Evolutionary conservation across 2,888 invertebrate species (phyloP), one percentile per base, ranked within the genome.

Genomic region (Phrixothrix hirtus): DNA sequence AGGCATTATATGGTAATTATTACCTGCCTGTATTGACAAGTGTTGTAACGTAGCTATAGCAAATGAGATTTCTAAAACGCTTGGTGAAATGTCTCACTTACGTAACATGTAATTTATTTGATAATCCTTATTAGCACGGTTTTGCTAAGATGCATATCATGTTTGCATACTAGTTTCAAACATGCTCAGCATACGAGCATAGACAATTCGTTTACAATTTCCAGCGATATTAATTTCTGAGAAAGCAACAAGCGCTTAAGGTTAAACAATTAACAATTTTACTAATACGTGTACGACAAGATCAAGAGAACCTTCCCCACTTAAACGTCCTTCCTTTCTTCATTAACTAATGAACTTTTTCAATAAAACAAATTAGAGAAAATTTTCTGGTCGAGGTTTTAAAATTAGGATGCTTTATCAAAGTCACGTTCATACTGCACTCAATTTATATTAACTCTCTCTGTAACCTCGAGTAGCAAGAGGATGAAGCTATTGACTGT

Each of bases 391-490:
- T 35, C 21, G 39, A 39, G 52, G 51, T 56, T 62, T 59, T 57
- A 58, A 58, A 63, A 66, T 64, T 61, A 61, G 60, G 52, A 51
- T 58, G 57, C 61, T 67, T 59, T 61, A 66, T 67, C 67, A 65
- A 67, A 64, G 67, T 66, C 67, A 44, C 42, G 44, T 59, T 57
- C 56, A 63, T 61, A 61, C 59, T 56, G 60, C 52, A 57, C 59
- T 59, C 65, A 60, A 67, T 67, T 66, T 66, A 62, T 64, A 63
- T 65, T 60, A 49, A 37, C 38, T 37, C 46, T 35, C 44, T 39
- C 44, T 35, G 55, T 47, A 59, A 46, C 52, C 50, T 49, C 37
- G 55, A 56, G 56, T 56, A 53, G 51, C 34, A 21, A 5, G 4
- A 7, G 21, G 21, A 21, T 21, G 34, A 17, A 32, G 46, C 55